These are phyloP conservation scores for Micronycteris hirsuta DNA, from an alignment of 2,113 vertebrate species.

Conservation along the genomic window DNA sequence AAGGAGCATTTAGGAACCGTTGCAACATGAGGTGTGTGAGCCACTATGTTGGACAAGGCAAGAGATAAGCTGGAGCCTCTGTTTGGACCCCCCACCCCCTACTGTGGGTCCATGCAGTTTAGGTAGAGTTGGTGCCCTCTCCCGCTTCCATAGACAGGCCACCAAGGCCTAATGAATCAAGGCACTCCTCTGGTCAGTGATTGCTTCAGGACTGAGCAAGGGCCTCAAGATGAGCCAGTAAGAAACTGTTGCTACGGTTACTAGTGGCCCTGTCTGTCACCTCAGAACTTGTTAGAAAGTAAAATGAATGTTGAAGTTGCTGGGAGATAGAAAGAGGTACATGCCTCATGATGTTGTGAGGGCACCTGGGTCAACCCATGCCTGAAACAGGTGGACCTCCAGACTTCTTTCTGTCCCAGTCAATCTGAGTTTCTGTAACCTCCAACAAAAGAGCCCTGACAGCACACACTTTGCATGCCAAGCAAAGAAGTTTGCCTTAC, in stretches of 20 bases:
- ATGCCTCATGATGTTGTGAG: not conserved
- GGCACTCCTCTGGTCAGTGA: not conserved
- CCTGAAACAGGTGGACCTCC: not conserved
- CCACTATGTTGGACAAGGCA: not conserved
- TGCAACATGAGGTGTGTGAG: not conserved
- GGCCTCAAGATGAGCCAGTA: not conserved
- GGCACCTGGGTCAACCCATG: not conserved
- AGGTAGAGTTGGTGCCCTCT: not conserved
- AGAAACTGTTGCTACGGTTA: not conserved
- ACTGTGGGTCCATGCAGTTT: not conserved
- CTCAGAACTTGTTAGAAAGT: not conserved
- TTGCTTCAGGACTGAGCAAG: not conserved
- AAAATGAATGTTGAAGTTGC: not conserved
- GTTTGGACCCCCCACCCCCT: too few species aligned
- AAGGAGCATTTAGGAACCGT: not conserved
- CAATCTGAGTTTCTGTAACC: not conserved
- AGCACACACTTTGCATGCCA: not conserved
- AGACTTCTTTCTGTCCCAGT: conserved; percentile 4
- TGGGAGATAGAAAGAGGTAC: not conserved
- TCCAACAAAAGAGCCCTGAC: not conserved
- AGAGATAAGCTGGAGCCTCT: not conserved
- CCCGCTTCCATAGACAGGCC: not conserved
- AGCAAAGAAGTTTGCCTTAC: not conserved
- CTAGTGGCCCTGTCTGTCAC: not conserved
- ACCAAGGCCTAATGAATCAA: not conserved